Base-by-base conservation (phyloP, 92 coral and sea anemone species). In the Actinernus sp. region DNA sequence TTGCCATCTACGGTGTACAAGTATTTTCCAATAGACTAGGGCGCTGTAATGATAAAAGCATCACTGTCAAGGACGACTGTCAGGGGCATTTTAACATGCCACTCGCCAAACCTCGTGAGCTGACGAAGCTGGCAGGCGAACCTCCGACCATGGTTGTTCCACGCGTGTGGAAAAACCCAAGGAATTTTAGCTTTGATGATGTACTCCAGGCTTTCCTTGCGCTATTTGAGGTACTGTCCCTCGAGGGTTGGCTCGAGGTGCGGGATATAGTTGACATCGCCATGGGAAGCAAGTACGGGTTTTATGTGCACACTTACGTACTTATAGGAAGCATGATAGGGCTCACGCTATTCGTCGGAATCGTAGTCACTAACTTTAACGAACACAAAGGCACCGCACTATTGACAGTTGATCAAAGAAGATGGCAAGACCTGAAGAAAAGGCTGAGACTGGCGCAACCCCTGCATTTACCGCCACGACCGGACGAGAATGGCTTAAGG, bases 1-100 rank as follows among this genome's bases (percentile, higher is more conserved):
- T 95, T 55, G 99, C 99, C 57, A 95, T 93, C 53, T 95, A 95
- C 70, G 99, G 99, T 25, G 99, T 95, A 3, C 99, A 95, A 52
- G 91, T 95, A 26, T 95, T 95, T 55, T 68, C 95, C 9, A 73
- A 65, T 18, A 92, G 81, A 55, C 92, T 95, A 19, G 82, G 84
- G 14, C 76, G 88, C 31, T 95, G 99, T 76, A 95, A 90, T 67
- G 99, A 95, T 55, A 67, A 40, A 25, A 2, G 1, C 1, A 54
- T 82, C 26, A 54, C 31, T 5, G 28, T 14, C 1, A 31, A 30
- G 49, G 68, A 52, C 17, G 17, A 61, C 3, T 95, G 99, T 49
- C 50, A 6, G 14, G 99, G 97, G 5, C 60, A 59, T 14, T 95
- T 91, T 38, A 37, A 74, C 8, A 81, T 81, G 46, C 61, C 71